These are phyloP conservation scores for Drosophila nigrodunni DNA, from an alignment of 1,140 invertebrate genomes.

Conservation along the genomic window DNA sequence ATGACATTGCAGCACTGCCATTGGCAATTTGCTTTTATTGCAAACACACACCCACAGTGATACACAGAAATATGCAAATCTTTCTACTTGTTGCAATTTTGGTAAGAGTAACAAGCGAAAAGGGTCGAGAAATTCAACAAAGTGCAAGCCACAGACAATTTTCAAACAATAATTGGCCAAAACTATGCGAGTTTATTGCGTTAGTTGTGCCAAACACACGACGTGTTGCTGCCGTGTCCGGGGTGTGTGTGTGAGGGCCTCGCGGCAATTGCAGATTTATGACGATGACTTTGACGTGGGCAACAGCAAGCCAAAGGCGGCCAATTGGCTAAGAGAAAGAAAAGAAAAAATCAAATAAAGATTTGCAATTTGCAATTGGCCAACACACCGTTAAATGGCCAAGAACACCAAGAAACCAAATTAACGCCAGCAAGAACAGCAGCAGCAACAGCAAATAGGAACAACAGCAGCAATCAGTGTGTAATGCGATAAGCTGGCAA, in stretches of 20 bases:
- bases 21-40: slow-evolving; percentile 9
- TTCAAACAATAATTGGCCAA: slow-evolving; percentile 56
- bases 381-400: slow-evolving; percentile 70
- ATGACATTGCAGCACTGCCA: slow-evolving; percentile 6
- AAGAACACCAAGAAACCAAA: slow-evolving; percentile 72
- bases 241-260: slow-evolving; percentile 42
- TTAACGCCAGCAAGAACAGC: slow-evolving; percentile 63
- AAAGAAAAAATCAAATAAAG: too few species aligned
- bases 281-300: slow-evolving; percentile 55
- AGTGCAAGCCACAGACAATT: slow-evolving; percentile 70
- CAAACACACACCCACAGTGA: too few species aligned
- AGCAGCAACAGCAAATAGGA: slow-evolving; percentile 44
- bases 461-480: slow-evolving; percentile 53
- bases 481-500: slow-evolving; percentile 75
- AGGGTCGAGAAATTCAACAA: slow-evolving; percentile 5
- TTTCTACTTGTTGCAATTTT: neutral
- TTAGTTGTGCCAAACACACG: slow-evolving; percentile 27
- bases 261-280: slow-evolving; percentile 61
- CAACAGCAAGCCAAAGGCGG: slow-evolving; percentile 31
- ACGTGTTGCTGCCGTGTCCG: neutral
- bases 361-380: slow-evolving; percentile 79
- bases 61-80: slow-evolving; percentile 26
- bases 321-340: slow-evolving; percentile 26
- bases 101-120: neutral
- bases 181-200: slow-evolving; percentile 56